A percentile compares a stretch with the other conserved stretches of the same genome.
Evolutionary conservation across 2,113 vertebrate species (phyloP).

Genomic region (Macaca mulatta): DNA sequence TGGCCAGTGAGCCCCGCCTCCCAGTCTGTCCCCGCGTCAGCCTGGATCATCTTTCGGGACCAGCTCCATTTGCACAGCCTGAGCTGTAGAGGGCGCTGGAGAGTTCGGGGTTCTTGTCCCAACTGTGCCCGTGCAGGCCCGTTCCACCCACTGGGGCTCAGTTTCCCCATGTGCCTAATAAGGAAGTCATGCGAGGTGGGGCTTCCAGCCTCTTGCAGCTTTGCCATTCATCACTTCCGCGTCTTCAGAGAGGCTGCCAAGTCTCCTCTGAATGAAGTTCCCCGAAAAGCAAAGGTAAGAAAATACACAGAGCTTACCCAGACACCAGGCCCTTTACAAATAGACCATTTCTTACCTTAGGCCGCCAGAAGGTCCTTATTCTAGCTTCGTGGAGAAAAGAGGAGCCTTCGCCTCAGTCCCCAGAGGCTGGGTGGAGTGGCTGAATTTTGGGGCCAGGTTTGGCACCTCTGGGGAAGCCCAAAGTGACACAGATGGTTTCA

Average conservation of each 20-base stretch:
- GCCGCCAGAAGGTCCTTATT: fast-evolving
- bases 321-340: background rate
- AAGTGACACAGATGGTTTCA: background rate
- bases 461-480: background rate
- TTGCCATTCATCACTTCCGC: background rate
- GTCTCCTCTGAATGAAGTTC: background rate
- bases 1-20: background rate
- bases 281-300: background rate
- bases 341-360: background rate
- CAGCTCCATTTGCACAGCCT: background rate
- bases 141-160: background rate
- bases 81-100: background rate
- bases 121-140: background rate
- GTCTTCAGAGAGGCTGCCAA: background rate
- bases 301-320: background rate
- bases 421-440: too few species aligned
- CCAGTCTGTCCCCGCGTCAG: background rate
- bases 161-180: background rate
- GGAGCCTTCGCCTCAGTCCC: background rate
- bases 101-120: background rate
- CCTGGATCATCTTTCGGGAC: background rate
- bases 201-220: background rate
- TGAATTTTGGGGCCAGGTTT: background rate
- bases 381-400: background rate
- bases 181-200: background rate